Conservation (phyloP, 2,888 invertebrate genomes). For the Leucozona laternaria region DNA sequence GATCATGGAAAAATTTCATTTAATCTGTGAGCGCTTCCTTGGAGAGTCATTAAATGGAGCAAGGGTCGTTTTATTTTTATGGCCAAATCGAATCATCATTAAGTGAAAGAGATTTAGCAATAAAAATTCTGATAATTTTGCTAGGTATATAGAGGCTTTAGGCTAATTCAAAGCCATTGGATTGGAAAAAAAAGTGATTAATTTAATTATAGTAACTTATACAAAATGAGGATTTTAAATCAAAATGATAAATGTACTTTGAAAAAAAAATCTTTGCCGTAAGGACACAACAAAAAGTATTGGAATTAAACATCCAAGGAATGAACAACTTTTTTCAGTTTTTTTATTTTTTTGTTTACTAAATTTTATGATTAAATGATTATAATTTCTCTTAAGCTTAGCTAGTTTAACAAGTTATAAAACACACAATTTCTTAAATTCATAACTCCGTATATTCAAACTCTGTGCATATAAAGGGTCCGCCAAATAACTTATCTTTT, state of each 20-base stretch:
- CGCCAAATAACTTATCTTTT: no score
- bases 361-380: no score
- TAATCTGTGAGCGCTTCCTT: slow-evolving; percentile 16
- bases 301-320: no score
- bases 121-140: slow-evolving; percentile 57
- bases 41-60: slow-evolving; percentile 21
- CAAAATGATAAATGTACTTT: not conserved
- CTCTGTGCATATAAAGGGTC: no score
- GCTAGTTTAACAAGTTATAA: no score
- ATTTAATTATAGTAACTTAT: not conserved
- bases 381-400: no score
- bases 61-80: slow-evolving; percentile 25
- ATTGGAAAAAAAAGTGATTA: slow-evolving; percentile 19
- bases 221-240: not conserved
- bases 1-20: slow-evolving; percentile 17
- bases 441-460: no score
- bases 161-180: slow-evolving; percentile 33
- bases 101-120: slow-evolving; percentile 20
- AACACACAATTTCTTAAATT: no score
- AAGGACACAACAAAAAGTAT: no score
- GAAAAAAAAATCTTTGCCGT: not conserved
- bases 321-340: no score
- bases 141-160: slow-evolving; percentile 1
- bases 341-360: no score
- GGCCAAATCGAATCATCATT: slow-evolving; percentile 28